Conservation (phyloP, 2,113 vertebrate species). For the Stomatorhinus ivindoensis region DNA sequence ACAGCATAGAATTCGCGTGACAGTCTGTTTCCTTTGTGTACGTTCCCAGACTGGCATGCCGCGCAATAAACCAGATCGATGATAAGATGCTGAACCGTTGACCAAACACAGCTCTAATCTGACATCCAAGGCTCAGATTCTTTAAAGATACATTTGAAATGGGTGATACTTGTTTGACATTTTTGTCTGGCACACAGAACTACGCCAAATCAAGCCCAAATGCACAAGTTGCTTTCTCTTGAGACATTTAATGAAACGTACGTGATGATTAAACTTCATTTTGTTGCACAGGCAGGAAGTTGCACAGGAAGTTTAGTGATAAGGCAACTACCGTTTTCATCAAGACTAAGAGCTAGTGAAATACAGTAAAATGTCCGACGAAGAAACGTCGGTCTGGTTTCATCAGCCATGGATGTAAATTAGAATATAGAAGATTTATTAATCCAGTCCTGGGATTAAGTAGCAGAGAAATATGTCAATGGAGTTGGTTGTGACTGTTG, state of each 20-base stretch:
- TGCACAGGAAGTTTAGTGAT: slow-evolving; percentile 50
- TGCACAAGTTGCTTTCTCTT: background rate
- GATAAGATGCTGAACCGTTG: background rate
- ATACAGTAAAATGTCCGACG: background rate
- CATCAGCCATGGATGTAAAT: background rate
- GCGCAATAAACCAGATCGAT: background rate
- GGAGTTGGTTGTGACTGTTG: background rate
- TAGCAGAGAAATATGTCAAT: background rate
- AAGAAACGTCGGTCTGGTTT: background rate
- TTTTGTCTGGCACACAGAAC: background rate
- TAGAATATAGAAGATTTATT: background rate
- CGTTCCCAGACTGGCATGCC: background rate
- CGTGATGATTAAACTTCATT: slow-evolving; percentile 8
- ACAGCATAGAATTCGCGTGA: background rate
- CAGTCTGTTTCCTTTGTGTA: background rate
- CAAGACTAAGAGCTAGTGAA: background rate
- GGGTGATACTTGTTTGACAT: background rate
- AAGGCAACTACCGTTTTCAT: background rate
- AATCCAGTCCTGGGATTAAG: background rate
- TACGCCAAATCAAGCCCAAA: background rate
- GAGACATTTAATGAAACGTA: background rate
- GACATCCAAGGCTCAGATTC: background rate
- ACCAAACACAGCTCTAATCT: background rate
- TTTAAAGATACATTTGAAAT: background rate
- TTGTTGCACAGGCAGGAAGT: slow-evolving; percentile 31